These are phyloP conservation scores for Frankliniella fusca DNA, from an alignment of 2,888 invertebrate genomes.

Conservation along the genomic window DNA sequence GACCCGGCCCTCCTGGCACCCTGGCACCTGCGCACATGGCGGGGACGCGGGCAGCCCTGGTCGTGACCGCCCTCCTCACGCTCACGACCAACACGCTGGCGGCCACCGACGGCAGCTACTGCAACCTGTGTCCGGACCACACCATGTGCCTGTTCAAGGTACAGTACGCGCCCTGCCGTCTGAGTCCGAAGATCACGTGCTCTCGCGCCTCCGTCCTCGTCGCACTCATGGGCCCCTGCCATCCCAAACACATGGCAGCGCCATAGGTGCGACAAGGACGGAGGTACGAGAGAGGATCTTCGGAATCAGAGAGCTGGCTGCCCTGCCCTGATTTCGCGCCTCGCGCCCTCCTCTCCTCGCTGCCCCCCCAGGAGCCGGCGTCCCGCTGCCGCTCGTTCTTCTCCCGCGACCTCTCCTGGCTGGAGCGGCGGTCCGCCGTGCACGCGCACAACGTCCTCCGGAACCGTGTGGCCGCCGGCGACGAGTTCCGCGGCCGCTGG, in stretches of 20 bases:
- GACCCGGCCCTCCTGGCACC: not conserved
- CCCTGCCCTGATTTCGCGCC: not conserved
- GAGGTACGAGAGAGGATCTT: not conserved
- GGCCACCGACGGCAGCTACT: not conserved
- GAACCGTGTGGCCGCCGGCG: not conserved
- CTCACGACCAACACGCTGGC: not conserved
- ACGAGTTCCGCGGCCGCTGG: not conserved
- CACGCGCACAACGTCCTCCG: not conserved
- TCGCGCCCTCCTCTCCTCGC: not conserved
- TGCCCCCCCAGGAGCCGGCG: not conserved
- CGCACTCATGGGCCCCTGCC: too few relatives aligned
- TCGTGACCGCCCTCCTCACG: not conserved
- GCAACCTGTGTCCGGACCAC: not conserved
- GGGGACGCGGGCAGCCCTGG: not conserved
- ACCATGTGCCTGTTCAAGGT: conserved; percentile 6
- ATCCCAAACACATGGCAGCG: too few relatives aligned
- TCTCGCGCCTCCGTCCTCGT: too few relatives aligned
- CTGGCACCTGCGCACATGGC: not conserved
- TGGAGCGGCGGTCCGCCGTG: not conserved
- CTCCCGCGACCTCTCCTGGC: not conserved
- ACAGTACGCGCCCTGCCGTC: not conserved
- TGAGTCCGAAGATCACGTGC: too few relatives aligned
- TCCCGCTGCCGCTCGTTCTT: not conserved
- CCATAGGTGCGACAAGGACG: too few relatives aligned
- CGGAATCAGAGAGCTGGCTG: too few relatives aligned